Evolutionary conservation across 2,113 vertebrate genomes (phyloP).

Genomic region (Gambusia holbrooki): DNA sequence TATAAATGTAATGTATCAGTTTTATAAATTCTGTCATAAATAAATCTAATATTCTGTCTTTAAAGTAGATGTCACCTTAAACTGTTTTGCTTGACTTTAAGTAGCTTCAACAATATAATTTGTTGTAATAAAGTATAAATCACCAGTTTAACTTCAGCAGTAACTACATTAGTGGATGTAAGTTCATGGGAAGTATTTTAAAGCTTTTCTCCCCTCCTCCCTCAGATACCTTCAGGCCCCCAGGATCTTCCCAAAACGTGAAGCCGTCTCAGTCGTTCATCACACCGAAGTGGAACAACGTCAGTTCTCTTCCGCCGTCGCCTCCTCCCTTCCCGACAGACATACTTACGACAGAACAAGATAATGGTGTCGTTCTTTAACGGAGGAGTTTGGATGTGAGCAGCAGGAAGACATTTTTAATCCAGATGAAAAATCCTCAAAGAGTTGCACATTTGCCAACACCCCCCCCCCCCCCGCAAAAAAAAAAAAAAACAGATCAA

Average conservation of each 20-base stretch:
- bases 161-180: neutral
- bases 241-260: conserved; percentile 20
- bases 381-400: neutral
- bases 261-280: conserved; percentile 57
- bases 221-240: conserved; percentile 57
- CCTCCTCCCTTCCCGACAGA: conserved; percentile 63
- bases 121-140: too few relatives aligned
- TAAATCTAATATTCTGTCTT: too few relatives aligned
- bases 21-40: too few relatives aligned
- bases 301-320: conserved; percentile 2
- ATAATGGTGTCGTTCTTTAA: conserved; percentile 69
- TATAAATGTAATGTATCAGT: neutral
- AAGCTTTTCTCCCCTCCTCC: neutral
- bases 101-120: too few relatives aligned
- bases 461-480: too few relatives aligned
- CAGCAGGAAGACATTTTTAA: neutral
- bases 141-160: neutral
- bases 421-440: neutral
- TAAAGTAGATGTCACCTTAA: too few relatives aligned
- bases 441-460: neutral
- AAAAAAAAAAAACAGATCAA: neutral
- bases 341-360: conserved; percentile 21
- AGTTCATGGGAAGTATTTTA: too few relatives aligned
- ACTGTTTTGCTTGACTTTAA: too few relatives aligned
- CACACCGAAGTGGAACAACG: conserved; percentile 15